phyloP scores from a whole-genome alignment of 2,113 vertebrate species.

The Lepidothrix coronata region DNA sequence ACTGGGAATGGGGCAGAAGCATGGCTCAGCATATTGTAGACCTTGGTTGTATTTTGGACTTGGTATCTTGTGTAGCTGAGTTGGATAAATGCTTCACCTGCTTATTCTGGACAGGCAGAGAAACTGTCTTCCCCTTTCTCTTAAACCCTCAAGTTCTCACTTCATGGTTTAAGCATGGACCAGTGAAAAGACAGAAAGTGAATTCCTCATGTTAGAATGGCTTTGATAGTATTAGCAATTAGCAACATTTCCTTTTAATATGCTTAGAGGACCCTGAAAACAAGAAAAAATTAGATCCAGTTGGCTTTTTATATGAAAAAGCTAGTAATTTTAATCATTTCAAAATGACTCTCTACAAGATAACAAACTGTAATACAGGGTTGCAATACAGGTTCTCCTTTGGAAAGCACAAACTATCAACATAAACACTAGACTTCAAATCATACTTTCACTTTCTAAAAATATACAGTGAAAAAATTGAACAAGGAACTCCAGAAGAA shows the following conservation, averaged over 20 bases:
- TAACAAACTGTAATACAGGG: slow-evolving; percentile 25
- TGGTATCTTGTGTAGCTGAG: not conserved
- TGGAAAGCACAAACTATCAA: slow-evolving; percentile 23
- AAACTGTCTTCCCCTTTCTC: not conserved
- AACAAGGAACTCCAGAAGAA: not conserved
- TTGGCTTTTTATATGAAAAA: slow-evolving; percentile 33
- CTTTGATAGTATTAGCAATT: not conserved
- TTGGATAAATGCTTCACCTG: not conserved
- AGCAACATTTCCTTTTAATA: not conserved
- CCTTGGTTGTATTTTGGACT: not conserved
- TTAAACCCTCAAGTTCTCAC: not conserved
- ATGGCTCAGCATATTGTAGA: accelerated
- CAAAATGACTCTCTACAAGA: slow-evolving; percentile 42
- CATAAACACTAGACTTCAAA: not conserved
- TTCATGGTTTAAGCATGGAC: not conserved
- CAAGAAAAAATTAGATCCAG: slow-evolving; percentile 8
- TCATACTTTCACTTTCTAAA: not conserved
- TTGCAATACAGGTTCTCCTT: not conserved
- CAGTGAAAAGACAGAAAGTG: not conserved
- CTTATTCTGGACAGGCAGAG: not conserved
- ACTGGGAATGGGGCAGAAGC: not conserved
- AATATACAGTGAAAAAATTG: not conserved
- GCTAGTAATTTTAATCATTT: slow-evolving; percentile 56
- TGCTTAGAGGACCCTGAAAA: not conserved
- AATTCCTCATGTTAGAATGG: not conserved